Conservation (phyloP, 1,140 invertebrate genomes). For the Cherax destructor region DNA sequence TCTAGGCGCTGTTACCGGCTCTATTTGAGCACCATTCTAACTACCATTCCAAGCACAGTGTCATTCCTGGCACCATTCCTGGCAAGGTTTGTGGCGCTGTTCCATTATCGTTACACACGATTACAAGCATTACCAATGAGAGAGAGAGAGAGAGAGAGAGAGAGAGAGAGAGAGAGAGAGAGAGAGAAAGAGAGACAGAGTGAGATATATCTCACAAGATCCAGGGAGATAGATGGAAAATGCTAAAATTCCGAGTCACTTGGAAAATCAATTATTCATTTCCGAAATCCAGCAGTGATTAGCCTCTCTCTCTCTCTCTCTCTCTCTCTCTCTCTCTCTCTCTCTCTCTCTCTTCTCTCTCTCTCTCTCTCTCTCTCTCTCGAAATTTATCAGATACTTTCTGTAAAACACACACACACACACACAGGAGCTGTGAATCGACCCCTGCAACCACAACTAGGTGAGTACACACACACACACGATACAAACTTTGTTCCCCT, state of each 20-base stretch:
- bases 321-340: slow-evolving; percentile 10
- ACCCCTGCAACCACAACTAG: too few relatives aligned
- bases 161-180: background rate
- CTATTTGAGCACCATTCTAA: background rate
- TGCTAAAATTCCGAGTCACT: background rate
- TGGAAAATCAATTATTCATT: background rate
- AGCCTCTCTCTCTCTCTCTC: background rate
- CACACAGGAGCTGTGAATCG: too few relatives aligned
- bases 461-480: too few relatives aligned
- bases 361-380: too few relatives aligned
- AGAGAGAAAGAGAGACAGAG: too few relatives aligned
- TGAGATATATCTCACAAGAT: too few relatives aligned
- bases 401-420: too few relatives aligned
- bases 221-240: background rate
- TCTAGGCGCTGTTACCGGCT: background rate
- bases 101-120: background rate
- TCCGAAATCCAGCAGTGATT: background rate
- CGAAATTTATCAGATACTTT: too few relatives aligned
- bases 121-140: background rate
- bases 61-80: background rate
- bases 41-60: too few relatives aligned
- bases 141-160: background rate
- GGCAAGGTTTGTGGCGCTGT: background rate
- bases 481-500: background rate
- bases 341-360: background rate